These are phyloP conservation scores for Bothrops alternatus DNA, from an alignment of 2,797 vertebrate species.

Conservation along the genomic window DNA sequence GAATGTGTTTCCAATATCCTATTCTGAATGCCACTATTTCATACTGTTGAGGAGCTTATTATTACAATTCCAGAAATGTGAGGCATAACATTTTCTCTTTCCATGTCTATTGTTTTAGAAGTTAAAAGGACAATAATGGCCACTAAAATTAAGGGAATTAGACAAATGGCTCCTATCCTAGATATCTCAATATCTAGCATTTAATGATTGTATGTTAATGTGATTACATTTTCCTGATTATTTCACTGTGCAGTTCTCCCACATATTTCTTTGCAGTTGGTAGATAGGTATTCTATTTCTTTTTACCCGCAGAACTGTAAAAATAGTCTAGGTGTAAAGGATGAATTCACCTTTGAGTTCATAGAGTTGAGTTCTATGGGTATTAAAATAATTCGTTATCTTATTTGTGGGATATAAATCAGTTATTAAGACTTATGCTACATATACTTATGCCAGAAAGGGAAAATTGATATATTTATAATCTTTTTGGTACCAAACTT, in stretches of 20 bases:
- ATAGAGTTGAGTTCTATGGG: neutral
- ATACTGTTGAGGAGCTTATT: neutral
- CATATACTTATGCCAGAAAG: neutral
- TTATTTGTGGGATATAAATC: neutral
- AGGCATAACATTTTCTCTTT: rapidly evolving
- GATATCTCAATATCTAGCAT: neutral
- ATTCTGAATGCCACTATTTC: neutral
- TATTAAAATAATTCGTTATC: neutral
- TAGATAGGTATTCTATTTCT: neutral
- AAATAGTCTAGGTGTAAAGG: neutral
- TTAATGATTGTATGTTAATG: neutral
- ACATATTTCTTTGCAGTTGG: neutral
- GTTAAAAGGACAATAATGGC: neutral
- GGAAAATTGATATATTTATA: neutral
- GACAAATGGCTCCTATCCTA: neutral
- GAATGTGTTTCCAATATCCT: neutral
- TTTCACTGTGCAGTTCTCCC: neutral
- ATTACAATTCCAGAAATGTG: neutral
- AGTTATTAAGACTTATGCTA: neutral
- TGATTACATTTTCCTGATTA: neutral
- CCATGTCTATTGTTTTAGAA: neutral
- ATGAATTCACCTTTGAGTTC: neutral
- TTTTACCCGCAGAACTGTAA: neutral
- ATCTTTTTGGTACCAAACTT: neutral
- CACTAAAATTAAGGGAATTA: neutral